Conservation (phyloP, 2,113 vertebrate species). For the Morone saxatilis region DNA sequence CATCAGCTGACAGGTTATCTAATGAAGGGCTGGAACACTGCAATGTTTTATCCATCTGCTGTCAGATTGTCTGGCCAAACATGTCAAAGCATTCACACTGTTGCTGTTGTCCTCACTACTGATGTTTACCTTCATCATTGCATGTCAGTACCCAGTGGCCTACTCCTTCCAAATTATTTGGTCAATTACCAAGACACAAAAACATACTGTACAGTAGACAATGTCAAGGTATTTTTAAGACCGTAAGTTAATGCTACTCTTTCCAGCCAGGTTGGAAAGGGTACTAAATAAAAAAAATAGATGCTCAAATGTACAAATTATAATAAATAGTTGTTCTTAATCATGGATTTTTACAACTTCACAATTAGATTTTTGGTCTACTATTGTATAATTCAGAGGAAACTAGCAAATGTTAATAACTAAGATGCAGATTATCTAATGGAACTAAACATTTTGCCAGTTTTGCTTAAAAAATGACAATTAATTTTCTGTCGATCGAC, state of each 20-base stretch:
- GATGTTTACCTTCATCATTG: constrained; percentile 51
- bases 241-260: background rate
- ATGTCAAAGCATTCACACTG: constrained; percentile 49
- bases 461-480: background rate
- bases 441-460: background rate
- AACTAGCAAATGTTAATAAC: background rate
- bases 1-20: constrained; percentile 63
- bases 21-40: constrained; percentile 62
- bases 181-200: constrained; percentile 40
- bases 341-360: too few relatives aligned
- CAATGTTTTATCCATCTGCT: constrained; percentile 63
- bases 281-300: too few relatives aligned
- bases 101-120: constrained; percentile 19
- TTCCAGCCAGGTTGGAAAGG: background rate
- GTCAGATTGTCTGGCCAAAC: constrained; percentile 65
- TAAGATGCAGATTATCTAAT: background rate
- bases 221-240: background rate
- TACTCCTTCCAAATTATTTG: constrained; percentile 42
- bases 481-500: background rate
- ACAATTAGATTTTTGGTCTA: too few relatives aligned
- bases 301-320: background rate
- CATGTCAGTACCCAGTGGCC: constrained; percentile 36
- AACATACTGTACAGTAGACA: constrained; percentile 5
- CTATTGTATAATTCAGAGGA: background rate
- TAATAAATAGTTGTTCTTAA: too few relatives aligned